Evolutionary conservation across 2,113 vertebrate genomes (phyloP).

Genomic region (Labeo catla): DNA sequence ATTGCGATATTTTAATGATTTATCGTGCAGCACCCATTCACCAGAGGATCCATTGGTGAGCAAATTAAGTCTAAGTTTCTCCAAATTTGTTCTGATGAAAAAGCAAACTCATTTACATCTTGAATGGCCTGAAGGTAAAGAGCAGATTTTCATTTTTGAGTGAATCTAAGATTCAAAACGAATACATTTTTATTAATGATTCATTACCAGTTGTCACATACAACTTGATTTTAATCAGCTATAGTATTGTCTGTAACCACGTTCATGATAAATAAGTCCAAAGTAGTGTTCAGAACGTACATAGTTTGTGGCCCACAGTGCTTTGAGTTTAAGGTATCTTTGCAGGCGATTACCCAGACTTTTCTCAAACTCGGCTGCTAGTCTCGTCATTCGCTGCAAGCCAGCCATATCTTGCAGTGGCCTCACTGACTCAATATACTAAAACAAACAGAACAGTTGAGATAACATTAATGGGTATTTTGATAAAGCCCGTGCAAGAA

Average conservation of each 20-base stretch:
- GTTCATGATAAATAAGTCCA: not conserved
- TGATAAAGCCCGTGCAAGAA: no score
- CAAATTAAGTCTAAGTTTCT: no score
- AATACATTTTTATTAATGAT: not conserved
- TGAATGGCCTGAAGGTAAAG: no score
- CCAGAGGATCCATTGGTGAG: no score
- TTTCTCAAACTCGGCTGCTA: constrained; percentile 80
- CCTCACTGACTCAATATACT: constrained; percentile 85
- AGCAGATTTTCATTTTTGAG: no score
- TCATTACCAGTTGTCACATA: not conserved
- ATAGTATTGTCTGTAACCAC: not conserved
- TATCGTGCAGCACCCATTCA: no score
- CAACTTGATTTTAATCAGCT: not conserved
- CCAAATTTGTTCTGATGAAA: no score
- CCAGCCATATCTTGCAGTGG: constrained; percentile 75
- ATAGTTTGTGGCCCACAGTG: constrained; percentile 89
- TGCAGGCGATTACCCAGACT: constrained; percentile 81
- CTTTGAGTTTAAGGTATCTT: constrained; percentile 85
- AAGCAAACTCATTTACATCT: no score
- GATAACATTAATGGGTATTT: not conserved
- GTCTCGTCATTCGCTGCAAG: constrained; percentile 68
- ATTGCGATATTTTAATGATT: no score
- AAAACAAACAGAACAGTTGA: constrained; percentile 25
- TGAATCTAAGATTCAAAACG: not conserved
- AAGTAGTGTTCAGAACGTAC: constrained; percentile 69